Base-by-base conservation (phyloP, 2,113 vertebrate genomes). In the Sterna hirundo region DNA sequence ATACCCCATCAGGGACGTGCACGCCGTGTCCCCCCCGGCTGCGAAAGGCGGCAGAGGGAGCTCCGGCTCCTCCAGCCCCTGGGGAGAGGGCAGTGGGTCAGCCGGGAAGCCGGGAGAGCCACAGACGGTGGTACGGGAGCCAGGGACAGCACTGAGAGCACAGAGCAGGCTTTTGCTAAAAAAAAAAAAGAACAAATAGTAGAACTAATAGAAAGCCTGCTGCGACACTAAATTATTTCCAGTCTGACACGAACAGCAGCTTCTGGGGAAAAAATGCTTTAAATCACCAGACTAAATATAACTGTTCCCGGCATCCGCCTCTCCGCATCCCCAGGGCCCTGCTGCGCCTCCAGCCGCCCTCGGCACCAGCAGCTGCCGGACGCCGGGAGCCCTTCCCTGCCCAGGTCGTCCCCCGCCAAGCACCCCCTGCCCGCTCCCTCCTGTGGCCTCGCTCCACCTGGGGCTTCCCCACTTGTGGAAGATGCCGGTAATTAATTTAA, bases 1-100 rank as follows among this genome's bases (percentile, higher is more conserved):
- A 34, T n/a, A 15, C 3, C 54, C 66, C 8, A 0, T 7, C 57
- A 6, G 47, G 55, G 75, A 32, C 2, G 2, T 13, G 7, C 47
- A 2, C 1, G 2, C 47, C 49, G 9, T 19, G 86, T 47, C 5
- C 21, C 36, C 21, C 52, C 25, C 3, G 14, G 42, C 68, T 58
- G 25, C 6, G 36, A 14, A 26, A 15, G 36, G 78, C 22, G 10
- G 29, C 52, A 18, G 23, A 11, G 16, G 68, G 57, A 91, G 57
- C 40, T 51, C 36, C 11, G 51, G 36, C 36, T 42, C 1, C 30
- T 9, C 5, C 14, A 1, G 25, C 17, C 49, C 57, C n/a, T 12
- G 36, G 25, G n/a, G 71, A 70, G 47, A 17, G 52, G 61, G n/a
- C 61, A 46, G 47, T 8, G 26, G 27, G 38, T 74, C 8, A 1